These are phyloP conservation scores for Agrotis segetum DNA, from an alignment of 2,888 invertebrate species.

Conservation along the genomic window DNA sequence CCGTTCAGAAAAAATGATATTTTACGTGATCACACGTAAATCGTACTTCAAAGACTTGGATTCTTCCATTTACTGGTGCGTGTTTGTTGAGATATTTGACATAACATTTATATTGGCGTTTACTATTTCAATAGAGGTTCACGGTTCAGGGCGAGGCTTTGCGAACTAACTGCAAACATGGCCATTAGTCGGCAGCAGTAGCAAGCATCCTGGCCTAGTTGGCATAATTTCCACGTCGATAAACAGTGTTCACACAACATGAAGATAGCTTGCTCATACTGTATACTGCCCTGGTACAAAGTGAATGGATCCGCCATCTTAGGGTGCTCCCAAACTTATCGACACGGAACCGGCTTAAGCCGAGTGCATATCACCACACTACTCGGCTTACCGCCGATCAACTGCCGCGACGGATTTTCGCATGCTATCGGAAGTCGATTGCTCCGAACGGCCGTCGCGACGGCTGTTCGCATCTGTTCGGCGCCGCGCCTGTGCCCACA, in stretches of 20 bases:
- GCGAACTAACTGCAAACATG: conserved; percentile 52
- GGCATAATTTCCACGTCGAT: conserved; percentile 59
- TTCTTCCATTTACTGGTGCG: not conserved
- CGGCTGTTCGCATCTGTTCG: too few relatives aligned
- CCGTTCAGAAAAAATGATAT: conserved; percentile 12
- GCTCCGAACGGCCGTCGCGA: too few relatives aligned
- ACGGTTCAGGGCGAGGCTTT: conserved; percentile 42
- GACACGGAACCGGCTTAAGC: too few relatives aligned
- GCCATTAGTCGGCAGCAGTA: conserved; percentile 49
- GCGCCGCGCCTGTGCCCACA: too few relatives aligned
- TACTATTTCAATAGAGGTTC: conserved; percentile 26
- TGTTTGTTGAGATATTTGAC: conserved; percentile 31
- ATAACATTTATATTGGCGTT: conserved; percentile 25
- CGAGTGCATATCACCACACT: too few relatives aligned
- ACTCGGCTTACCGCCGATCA: too few relatives aligned
- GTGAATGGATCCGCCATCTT: conserved; percentile 11
- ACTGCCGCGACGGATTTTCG: too few relatives aligned
- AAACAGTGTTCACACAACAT: conserved; percentile 53
- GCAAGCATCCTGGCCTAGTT: conserved; percentile 55
- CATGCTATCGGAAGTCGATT: too few relatives aligned
- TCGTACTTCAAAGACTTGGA: conserved; percentile 4
- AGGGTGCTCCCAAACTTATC: too few relatives aligned
- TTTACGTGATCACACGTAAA: conserved; percentile 22
- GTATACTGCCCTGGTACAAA: conserved; percentile 21
- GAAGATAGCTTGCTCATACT: conserved; percentile 37